Percentiles rank a stretch among this genome's conserved stretches.
Conservation (phyloP, 2,797 vertebrate genomes). For the Caiman crocodilus region DNA sequence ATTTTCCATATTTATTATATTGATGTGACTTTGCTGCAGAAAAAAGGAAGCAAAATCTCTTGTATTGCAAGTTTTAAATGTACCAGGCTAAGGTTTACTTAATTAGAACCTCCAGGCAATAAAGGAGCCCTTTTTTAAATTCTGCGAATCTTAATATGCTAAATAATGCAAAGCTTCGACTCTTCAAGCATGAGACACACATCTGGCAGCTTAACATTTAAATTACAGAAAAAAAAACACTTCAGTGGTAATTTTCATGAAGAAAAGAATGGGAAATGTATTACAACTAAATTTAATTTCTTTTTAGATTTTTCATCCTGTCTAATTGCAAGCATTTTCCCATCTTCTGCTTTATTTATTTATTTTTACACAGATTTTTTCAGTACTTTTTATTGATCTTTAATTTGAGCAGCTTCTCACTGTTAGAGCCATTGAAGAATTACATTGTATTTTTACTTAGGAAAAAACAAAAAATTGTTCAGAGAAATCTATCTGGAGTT, state of each 20-base stretch:
- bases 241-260: constrained; percentile 94
- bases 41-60: constrained; percentile 86
- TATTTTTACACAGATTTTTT: constrained; percentile 79
- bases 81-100: constrained; percentile 99
- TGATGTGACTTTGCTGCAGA: constrained; percentile 90
- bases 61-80: constrained; percentile 98
- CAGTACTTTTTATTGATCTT: constrained; percentile 81
- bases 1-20: constrained; percentile 98
- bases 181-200: constrained; percentile 99
- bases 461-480: constrained; percentile 63
- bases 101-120: constrained; percentile 99
- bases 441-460: constrained; percentile 75
- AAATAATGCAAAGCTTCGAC: constrained; percentile 99
- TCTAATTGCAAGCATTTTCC: constrained; percentile 90
- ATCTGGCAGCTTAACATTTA: constrained; percentile 99
- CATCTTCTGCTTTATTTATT: constrained; percentile 77
- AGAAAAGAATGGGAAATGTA: constrained; percentile 92
- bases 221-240: constrained; percentile 92
- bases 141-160: constrained; percentile 99
- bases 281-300: constrained; percentile 93
- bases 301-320: constrained; percentile 91
- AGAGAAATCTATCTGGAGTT: constrained; percentile 75
- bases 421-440: constrained; percentile 72
- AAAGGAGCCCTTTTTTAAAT: constrained; percentile 99
- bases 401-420: constrained; percentile 78